Evolutionary conservation across 1,140 invertebrate genomes (phyloP), one percentile per base, ranked within the genome.

Genomic region (Archivesica marissinica): DNA sequence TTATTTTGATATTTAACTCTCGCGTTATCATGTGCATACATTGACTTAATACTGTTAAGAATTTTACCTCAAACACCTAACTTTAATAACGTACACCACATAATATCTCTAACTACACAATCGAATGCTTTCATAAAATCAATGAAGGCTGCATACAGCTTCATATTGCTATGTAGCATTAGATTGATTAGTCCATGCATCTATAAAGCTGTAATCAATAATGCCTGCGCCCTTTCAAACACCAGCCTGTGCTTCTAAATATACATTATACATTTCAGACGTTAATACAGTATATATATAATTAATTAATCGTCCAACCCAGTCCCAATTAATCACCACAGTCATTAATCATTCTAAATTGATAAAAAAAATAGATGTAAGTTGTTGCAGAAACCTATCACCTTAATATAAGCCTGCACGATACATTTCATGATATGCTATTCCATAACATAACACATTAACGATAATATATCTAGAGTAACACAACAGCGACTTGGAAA

Each of bases 11-110:
- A 33, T 41, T 61, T 41, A 28, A 83, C 66, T 17, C 74, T 61
- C 30, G 52, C 15, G 28, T 77, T 66, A 4, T 35, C 61, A 20
- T 1, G 28, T n/a, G 20, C 7, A 61, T 87, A 87, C 64, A 88
- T 52, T 35, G 56, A 84, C 30, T 20, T 2, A 9, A 68, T 68
- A 38, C 35, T 44, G 25, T 68, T 68, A 15, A 68, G n/a, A n/a
- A 68, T 68, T 2, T 68, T 39, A 9, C 64, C 64, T 20, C 64
- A 38, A 23, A 68, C 2, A n/a, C 35, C 64, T 25, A 68, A n/a
- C 23, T 68, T 68, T 25, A 68, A 39, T n/a, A 68, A 23, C 23
- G 35, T 68, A 44, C 1, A 68, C 64, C 64, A 68, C 25, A 68
- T 39, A 68, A 39, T 68, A 68, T 68, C 64, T 25, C 33, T 23